phyloP scores from a whole-genome alignment of 1,140 invertebrate genomes.

The Drosophila takahashii region DNA sequence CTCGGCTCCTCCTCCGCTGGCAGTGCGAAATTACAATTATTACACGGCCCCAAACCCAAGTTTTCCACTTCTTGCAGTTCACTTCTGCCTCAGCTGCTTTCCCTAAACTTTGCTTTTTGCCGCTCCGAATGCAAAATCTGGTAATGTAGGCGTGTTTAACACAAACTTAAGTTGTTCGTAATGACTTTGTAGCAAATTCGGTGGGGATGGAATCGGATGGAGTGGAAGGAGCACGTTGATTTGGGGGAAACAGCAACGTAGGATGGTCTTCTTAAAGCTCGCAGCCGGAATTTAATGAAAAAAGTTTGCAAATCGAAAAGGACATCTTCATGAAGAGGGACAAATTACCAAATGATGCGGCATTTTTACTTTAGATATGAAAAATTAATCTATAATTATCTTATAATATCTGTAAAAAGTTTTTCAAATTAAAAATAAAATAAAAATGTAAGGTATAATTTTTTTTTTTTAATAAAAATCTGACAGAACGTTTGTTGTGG shows the following conservation, averaged over 20 bases:
- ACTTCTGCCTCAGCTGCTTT: constrained; percentile 24
- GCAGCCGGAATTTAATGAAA: constrained; percentile 63
- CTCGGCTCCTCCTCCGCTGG: constrained; percentile 38
- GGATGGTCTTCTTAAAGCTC: constrained; percentile 42
- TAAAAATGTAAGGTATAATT: neutral
- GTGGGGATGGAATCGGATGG: neutral
- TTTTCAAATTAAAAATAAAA: neutral
- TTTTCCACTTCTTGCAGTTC: constrained; percentile 57
- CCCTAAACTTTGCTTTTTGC: constrained; percentile 56
- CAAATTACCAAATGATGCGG: constrained; percentile 3
- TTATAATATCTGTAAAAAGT: neutral
- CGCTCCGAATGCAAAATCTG: constrained; percentile 70
- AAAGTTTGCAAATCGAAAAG: constrained; percentile 52
- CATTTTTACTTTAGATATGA: neutral
- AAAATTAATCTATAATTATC: neutral
- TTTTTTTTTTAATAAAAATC: no score
- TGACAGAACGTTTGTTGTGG: no score
- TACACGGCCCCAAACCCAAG: constrained; percentile 57
- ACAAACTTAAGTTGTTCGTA: constrained; percentile 80
- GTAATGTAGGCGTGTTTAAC: constrained; percentile 79
- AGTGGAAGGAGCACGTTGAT: constrained; percentile 1
- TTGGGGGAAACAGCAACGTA: constrained; percentile 8
- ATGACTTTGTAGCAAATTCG: constrained; percentile 66
- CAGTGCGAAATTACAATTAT: constrained; percentile 81
- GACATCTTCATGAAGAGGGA: constrained; percentile 5